Evolutionary conservation across 2,888 invertebrate species (phyloP), one percentile per base, ranked within the genome.

Genomic region (Drosophila multiciliata): DNA sequence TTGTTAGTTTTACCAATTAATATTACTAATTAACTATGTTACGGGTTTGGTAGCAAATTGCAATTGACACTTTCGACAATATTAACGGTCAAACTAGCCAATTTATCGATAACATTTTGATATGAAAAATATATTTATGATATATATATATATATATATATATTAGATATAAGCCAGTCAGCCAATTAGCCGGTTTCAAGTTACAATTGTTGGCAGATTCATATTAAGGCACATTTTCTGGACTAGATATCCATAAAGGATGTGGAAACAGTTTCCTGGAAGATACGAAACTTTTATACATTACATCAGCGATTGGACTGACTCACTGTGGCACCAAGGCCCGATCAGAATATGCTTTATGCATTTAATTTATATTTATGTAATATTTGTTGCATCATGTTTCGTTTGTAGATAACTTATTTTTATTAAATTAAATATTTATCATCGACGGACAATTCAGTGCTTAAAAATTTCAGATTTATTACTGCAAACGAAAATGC

Each of bases 61-160:
- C 53, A 40, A 26, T 11, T 55, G n/a, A 52, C 29, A 67, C n/a
- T 29, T 54, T 36, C 36, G 26, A 17, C 35, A 33, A 26, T 29
- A 17, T 17, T 23, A 42, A 50, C 40, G 49, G 63, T 23, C 26
- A 53, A 55, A 57, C 45, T 52, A 33, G 7, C 15, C 12, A 55
- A 29, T 17, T 66, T 42, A 66, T 71, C 71, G 67, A 71, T 67
- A 62, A 49, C 36, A 20, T 45, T 36, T 29, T 1, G 17, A 5
- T 7, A 7, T 12, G 45, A 11, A 2, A 20, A 1, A 42, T 20
- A 42, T 42, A 23, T 23, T 23, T 23, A 23, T 23, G 23, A n/a
- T n/a, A n/a, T n/a, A n/a, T n/a, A n/a, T n/a, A n/a, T n/a, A n/a
- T n/a, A n/a, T n/a, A n/a, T n/a, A n/a, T n/a, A n/a, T n/a, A n/a